Percentiles rank a stretch among this genome's conserved stretches.
Evolutionary conservation across 1,140 invertebrate genomes (phyloP).

Genomic region (Zaprionus nigranus): DNA sequence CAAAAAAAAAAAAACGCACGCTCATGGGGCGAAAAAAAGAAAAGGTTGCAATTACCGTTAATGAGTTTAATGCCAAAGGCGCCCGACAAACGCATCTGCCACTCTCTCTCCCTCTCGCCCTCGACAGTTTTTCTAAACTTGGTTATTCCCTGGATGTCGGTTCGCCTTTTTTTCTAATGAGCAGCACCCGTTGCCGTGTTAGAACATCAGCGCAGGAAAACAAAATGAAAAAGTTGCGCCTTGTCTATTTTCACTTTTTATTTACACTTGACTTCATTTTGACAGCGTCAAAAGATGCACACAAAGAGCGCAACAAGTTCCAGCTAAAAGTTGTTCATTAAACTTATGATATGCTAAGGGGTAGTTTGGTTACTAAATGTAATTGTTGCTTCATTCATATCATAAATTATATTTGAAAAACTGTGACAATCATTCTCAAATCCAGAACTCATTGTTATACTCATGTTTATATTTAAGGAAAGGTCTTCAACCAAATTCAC

Average conservation of each 20-base stretch:
- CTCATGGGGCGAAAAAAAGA: conserved; percentile 17
- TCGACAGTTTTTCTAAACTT: conserved; percentile 11
- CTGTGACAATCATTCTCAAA: no score
- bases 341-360: not conserved
- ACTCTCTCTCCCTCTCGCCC: conserved; percentile 1
- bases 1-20: not conserved
- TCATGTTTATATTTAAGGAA: no score
- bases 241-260: conserved; percentile 64
- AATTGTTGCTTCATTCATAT: no score
- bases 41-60: conserved; percentile 81
- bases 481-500: no score
- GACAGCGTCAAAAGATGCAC: conserved; percentile 40
- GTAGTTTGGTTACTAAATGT: not conserved
- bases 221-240: conserved; percentile 45
- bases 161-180: conserved; percentile 56
- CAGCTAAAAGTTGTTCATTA: conserved; percentile 21
- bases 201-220: conserved; percentile 11
- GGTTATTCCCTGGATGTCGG: not conserved
- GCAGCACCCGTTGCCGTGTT: conserved; percentile 53
- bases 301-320: conserved; percentile 66
- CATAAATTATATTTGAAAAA: no score
- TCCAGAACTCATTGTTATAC: no score
- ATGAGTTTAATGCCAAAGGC: conserved; percentile 81
- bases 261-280: conserved; percentile 78
- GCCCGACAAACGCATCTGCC: conserved; percentile 55